Conservation (phyloP, 2,888 invertebrate species). For the Catocala nupta region DNA sequence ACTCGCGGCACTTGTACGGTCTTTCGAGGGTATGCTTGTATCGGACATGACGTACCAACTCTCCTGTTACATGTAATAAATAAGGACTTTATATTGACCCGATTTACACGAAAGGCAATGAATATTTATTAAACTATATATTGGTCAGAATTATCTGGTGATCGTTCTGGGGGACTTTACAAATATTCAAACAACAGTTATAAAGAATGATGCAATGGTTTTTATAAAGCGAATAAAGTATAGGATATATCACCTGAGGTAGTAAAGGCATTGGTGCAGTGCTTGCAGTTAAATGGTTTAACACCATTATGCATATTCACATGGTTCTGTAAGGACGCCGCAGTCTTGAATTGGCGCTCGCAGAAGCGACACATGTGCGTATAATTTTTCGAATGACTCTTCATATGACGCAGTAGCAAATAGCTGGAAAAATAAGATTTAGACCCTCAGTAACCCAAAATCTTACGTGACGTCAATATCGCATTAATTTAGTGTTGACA, state of each 20-base stretch:
- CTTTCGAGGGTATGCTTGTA: conserved; percentile 99
- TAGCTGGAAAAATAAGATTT: conserved; percentile 84
- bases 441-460: too few species aligned
- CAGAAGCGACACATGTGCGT: conserved; percentile 98
- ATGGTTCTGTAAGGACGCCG: conserved; percentile 97
- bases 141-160: too few species aligned
- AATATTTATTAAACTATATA: too few species aligned
- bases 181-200: too few species aligned
- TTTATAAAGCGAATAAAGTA: too few species aligned
- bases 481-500: too few species aligned
- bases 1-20: conserved; percentile 98
- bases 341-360: conserved; percentile 97
- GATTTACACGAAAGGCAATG: too few species aligned
- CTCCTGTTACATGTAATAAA: conserved; percentile 86
- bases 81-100: background rate
- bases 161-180: too few species aligned
- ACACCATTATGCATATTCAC: conserved; percentile 98
- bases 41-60: conserved; percentile 96
- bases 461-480: too few species aligned
- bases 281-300: conserved; percentile 96
- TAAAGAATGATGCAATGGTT: too few species aligned
- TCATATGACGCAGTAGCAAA: conserved; percentile 96
- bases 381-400: conserved; percentile 95
- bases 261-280: conserved; percentile 95
- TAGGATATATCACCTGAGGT: conserved; percentile 90